Base-by-base conservation (phyloP, 2,113 vertebrate genomes). In the Eulemur rufifrons region DNA sequence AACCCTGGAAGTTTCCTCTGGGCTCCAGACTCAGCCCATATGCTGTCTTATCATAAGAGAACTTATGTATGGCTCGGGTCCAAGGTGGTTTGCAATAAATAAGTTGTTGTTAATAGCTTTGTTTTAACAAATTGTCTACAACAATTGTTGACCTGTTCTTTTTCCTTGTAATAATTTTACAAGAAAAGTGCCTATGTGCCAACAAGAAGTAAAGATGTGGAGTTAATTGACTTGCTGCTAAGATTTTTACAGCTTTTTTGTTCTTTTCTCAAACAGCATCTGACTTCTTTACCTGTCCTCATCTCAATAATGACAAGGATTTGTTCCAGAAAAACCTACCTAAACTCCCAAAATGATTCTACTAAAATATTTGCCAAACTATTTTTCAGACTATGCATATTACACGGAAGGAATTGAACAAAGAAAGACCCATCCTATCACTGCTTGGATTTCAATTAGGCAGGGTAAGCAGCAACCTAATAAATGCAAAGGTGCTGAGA, bases 51-150 rank as follows among this genome's bases (percentile, higher is more conserved):
- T 17, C 10, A 29, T 50, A 2, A 0, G 3, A 77, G 23, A 29
- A 23, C 7, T 71, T 17, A 25, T 13, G 6, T 20, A 45, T 27
- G 17, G 17, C 20, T 17, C 6, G 21, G 52, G 2, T 85, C 74
- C 3, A 5, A 11, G 27, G 45, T 39, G 32, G 8, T n/a, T 91
- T n/a, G 52, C 15, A n/a, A 34, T 71, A 69, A 88, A 39, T 25
- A 77, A 39, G 74, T 42, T 18, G 17, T 18, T 54, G 18, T 18
- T 54, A 54, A 54, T 54, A 39, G 66, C 6, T 83, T 81, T 34
- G 17, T n/a, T 68, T 91, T n/a, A 94, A 82, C 34, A 42, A 73
- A 78, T 89, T 89, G 14, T 80, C 54, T 37, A 8, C 25, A 78
- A 63, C 21, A 77, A 84, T 84, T 20, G 32, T 29, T 82, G 27